Evolutionary conservation across 2,888 invertebrate genomes (phyloP).

Genomic region (Cosmopolites sordidus): DNA sequence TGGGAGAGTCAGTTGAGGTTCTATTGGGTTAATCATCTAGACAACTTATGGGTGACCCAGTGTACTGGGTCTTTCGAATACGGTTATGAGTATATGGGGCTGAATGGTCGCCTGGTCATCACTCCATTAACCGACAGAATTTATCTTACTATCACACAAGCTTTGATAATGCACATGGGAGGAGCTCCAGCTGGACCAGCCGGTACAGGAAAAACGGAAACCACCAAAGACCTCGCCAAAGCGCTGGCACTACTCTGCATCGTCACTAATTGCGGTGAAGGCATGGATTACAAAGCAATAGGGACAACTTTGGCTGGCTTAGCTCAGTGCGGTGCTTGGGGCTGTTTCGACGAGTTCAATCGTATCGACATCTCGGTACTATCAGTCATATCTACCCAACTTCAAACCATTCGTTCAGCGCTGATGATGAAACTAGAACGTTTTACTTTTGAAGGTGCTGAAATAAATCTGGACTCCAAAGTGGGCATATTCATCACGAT

Average conservation of each 20-base stretch:
- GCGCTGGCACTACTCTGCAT: conserved; percentile 78
- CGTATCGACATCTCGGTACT: conserved; percentile 87
- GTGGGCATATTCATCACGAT: conserved; percentile 93
- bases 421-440: conserved; percentile 68
- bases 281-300: conserved; percentile 85
- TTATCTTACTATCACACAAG: conserved; percentile 89
- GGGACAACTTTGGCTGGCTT: conserved; percentile 72
- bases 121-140: conserved; percentile 91
- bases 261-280: conserved; percentile 90
- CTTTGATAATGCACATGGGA: conserved; percentile 85
- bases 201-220: conserved; percentile 88
- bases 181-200: conserved; percentile 86
- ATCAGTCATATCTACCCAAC: conserved; percentile 87
- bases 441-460: conserved; percentile 63
- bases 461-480: conserved; percentile 76
- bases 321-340: conserved; percentile 90
- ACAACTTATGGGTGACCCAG: conserved; percentile 77
- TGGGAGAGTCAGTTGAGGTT: conserved; percentile 93
- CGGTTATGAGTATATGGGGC: conserved; percentile 94
- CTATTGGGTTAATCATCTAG: conserved; percentile 81
- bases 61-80: conserved; percentile 86
- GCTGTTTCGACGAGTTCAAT: conserved; percentile 94
- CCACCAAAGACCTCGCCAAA: conserved; percentile 87
- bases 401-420: conserved; percentile 84
- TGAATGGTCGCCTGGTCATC: conserved; percentile 85